These are phyloP conservation scores for Pavo muticus DNA, from an alignment of 2,113 vertebrate species.

Conservation along the genomic window DNA sequence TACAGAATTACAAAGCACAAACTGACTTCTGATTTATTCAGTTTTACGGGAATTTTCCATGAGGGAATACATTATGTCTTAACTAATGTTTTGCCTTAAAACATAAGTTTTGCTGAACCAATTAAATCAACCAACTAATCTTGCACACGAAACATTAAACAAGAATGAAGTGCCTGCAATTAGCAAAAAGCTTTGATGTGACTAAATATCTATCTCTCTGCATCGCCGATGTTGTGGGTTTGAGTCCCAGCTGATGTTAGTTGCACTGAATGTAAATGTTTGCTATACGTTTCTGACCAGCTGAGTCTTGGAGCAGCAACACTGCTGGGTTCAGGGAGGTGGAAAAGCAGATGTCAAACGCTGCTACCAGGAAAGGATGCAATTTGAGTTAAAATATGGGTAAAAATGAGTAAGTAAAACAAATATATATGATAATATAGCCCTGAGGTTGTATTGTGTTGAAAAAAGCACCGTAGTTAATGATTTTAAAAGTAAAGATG, in stretches of 20 bases:
- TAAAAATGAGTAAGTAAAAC: neutral
- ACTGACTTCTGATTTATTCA: neutral
- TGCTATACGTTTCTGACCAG: neutral
- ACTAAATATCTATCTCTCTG: constrained; percentile 65
- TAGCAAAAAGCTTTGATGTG: constrained; percentile 78
- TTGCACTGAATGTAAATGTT: constrained; percentile 49
- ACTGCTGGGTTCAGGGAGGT: constrained; percentile 17
- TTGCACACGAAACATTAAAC: constrained; percentile 75
- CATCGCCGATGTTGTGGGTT: constrained; percentile 48
- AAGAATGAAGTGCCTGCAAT: constrained; percentile 76
- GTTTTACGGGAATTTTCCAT: constrained; percentile 36
- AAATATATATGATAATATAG: accelerated
- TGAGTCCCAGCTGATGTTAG: constrained; percentile 67
- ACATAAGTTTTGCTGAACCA: constrained; percentile 66
- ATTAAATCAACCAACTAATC: constrained; percentile 80
- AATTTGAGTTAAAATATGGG: neutral
- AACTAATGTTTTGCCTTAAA: constrained; percentile 64
- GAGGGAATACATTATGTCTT: constrained; percentile 44
- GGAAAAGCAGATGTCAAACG: constrained; percentile 26
- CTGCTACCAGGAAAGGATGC: neutral
- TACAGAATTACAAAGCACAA: neutral
- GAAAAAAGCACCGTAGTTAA: neutral
- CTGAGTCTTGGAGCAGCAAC: constrained; percentile 5
- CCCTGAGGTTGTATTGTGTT: neutral
- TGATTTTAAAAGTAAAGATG: accelerated